Evolutionary conservation across 2,113 vertebrate genomes (phyloP), one percentile per base, ranked within the genome.

Genomic region (Lampris megalopsis): DNA sequence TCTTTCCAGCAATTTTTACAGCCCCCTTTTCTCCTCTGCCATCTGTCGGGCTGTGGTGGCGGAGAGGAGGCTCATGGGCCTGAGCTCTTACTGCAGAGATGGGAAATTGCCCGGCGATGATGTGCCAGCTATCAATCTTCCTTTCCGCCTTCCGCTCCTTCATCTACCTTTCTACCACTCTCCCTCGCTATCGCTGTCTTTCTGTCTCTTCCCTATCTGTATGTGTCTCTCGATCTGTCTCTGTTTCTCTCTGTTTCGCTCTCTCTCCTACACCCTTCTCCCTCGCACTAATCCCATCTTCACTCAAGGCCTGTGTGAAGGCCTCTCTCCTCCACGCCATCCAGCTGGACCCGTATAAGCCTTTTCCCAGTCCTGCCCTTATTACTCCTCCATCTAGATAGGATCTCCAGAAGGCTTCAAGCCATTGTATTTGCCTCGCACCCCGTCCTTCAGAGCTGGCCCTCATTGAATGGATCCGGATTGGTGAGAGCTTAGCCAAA

Each of bases 101-200:
- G 68, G 68, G 77, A 70, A 70, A 88, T 88, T 72, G 84, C 73
- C 43, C 65, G 76, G 69, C 76, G 9, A 75, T 84, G 79, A 84
- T 57, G 40, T 82, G 86, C 90, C 89, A 84, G 89, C 82, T 80
- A 93, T 92, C 90, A 92, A 91, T 93, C 90, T 89, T 90, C 77
- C 64, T 82, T 54, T 73, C 73, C 36, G 59, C 79, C 76, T 40
- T 80, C 68, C 80, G 75, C 75, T 71, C 56, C 69, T 80, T 13
- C 58, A 2, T 40, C 11, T 9, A 40, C 38, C 38, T 35, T 6
- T 57, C n/a, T 8, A 5, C 9, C 45, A 54, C 80, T 79, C 68
- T 83, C 71, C 75, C 82, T 79, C 80, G 53, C 86, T 79, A 81
- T 90, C 79, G 9, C 79, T 75, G 80, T 69, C 73, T 82, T 63